Conservation (phyloP, 1,140 invertebrate species). For the Calephelis virginiensis region DNA sequence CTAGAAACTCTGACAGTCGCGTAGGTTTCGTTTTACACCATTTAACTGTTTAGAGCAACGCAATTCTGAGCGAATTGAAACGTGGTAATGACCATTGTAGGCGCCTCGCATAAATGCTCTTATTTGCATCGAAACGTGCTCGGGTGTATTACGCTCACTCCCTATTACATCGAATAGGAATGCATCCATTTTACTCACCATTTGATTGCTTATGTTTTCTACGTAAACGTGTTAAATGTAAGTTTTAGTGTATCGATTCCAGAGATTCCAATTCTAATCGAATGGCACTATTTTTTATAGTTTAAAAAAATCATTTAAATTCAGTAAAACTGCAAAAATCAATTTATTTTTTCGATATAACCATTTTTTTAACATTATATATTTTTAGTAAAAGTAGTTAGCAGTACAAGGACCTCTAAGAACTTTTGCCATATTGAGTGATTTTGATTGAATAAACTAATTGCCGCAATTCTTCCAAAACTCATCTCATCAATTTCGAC, state of each 20-base stretch:
- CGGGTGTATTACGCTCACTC: slow-evolving; percentile 41
- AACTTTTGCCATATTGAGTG: too few relatives aligned
- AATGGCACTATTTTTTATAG: too few relatives aligned
- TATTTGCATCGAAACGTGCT: slow-evolving; percentile 69
- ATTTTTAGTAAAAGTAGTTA: too few relatives aligned
- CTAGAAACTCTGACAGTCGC: slow-evolving; percentile 20
- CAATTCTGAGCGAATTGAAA: slow-evolving; percentile 61
- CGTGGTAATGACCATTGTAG: slow-evolving; percentile 69
- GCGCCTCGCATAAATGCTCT: slow-evolving; percentile 59
- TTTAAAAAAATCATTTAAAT: too few relatives aligned
- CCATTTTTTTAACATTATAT: too few relatives aligned
- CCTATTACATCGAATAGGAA: slow-evolving; percentile 40
- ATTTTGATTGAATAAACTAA: too few relatives aligned
- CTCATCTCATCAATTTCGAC: too few relatives aligned
- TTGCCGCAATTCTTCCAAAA: too few relatives aligned
- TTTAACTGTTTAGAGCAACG: slow-evolving; percentile 60
- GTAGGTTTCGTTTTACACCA: slow-evolving; percentile 59
- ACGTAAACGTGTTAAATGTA: slow-evolving; percentile 18
- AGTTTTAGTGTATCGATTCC: not conserved
- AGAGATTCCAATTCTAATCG: too few relatives aligned
- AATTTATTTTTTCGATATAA: too few relatives aligned
- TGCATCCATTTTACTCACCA: slow-evolving; percentile 36
- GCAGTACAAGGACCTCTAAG: too few relatives aligned
- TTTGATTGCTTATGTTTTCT: slow-evolving; percentile 33
- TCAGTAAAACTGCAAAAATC: too few relatives aligned